phyloP scores from a whole-genome alignment of 1,140 invertebrate genomes.

The Drosophila equinoxialis region DNA sequence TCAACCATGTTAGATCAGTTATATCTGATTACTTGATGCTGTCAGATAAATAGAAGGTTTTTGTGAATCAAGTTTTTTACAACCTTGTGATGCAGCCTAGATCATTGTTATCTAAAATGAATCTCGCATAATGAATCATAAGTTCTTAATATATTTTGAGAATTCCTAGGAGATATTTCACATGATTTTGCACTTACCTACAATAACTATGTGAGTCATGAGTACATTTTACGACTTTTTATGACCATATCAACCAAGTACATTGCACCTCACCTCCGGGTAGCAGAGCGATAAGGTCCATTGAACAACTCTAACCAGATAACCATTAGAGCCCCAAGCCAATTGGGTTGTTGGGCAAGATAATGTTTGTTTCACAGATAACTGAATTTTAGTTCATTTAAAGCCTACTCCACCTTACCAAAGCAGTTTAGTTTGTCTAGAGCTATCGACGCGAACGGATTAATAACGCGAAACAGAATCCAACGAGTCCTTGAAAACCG shows the following conservation, averaged over 20 bases:
- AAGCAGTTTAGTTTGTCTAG: conserved; percentile 46
- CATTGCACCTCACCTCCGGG: conserved; percentile 38
- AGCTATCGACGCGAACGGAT: conserved; percentile 46
- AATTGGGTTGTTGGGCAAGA: conserved; percentile 21
- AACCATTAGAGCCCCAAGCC: conserved; percentile 17
- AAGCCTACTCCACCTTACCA: conserved; percentile 38
- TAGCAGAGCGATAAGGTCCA: conserved; percentile 60
- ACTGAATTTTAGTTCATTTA: conserved; percentile 37
- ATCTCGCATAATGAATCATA: neutral
- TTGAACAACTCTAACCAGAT: conserved; percentile 39
- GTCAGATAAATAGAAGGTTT: neutral
- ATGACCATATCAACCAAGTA: neutral
- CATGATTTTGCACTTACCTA: neutral
- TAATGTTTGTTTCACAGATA: neutral
- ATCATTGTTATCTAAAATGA: neutral
- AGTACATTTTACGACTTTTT: conserved; percentile 31
- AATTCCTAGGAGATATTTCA: neutral
- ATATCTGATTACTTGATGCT: neutral
- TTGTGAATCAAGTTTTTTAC: neutral
- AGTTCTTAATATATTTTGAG: neutral
- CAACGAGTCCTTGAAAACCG: conserved; percentile 9
- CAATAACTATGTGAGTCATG: neutral
- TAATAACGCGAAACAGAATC: conserved; percentile 14
- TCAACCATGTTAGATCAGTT: conserved; percentile 1
- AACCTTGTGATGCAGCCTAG: too few relatives aligned